Conservation (phyloP, 2,797 vertebrate genomes). For the Dermochelys coriacea region DNA sequence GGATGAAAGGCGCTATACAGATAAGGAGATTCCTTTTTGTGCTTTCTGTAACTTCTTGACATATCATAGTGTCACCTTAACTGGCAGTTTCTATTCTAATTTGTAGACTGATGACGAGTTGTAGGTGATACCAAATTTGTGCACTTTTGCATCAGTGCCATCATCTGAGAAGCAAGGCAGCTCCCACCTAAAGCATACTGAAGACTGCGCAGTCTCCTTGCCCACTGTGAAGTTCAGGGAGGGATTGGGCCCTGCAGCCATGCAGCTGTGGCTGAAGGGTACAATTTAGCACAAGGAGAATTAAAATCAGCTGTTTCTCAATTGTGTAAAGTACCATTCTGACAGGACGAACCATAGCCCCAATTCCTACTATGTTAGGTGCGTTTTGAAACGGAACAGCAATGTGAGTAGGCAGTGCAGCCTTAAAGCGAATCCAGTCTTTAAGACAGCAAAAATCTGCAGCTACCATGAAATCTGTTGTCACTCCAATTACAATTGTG, state of each 20-base stretch:
- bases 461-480: conserved; percentile 77
- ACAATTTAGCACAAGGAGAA: conserved; percentile 39
- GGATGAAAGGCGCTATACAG: background rate
- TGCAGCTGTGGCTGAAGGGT: conserved; percentile 55
- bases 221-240: background rate
- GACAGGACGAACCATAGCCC: background rate
- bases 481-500: conserved; percentile 70
- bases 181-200: background rate
- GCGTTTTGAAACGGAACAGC: conserved; percentile 34
- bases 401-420: conserved; percentile 23
- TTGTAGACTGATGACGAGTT: background rate
- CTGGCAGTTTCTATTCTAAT: background rate
- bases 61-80: conserved; percentile 53
- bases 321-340: background rate
- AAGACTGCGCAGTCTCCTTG: background rate
- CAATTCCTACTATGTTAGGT: conserved; percentile 13
- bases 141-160: background rate
- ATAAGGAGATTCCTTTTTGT: conserved; percentile 19
- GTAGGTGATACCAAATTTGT: background rate
- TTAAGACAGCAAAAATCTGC: conserved; percentile 67
- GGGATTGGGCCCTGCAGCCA: conserved; percentile 23
- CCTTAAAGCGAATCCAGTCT: conserved; percentile 63
- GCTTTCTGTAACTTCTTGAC: conserved; percentile 50
- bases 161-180: background rate
- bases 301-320: conserved; percentile 33